Percentiles rank a stretch among this genome's conserved stretches.
phyloP scores from a whole-genome alignment of 2,113 vertebrate species.

The Petrocephalus microphthalmus region DNA sequence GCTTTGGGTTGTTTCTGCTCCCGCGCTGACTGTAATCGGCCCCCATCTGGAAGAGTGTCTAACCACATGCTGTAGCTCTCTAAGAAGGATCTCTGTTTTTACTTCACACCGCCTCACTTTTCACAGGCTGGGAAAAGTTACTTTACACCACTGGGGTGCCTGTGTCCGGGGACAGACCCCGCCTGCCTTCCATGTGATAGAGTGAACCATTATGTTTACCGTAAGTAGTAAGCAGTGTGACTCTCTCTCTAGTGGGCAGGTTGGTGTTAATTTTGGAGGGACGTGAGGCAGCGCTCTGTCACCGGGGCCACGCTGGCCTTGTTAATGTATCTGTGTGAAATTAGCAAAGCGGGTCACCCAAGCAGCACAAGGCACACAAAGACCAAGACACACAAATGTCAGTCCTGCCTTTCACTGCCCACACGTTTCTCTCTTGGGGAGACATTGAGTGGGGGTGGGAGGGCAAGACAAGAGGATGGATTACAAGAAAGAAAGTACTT shows the following conservation, averaged over 20 bases:
- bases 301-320: not conserved
- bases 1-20: conserved; percentile 58
- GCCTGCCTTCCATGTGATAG: conserved; percentile 57
- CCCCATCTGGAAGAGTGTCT: conserved; percentile 58
- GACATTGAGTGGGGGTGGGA: not conserved
- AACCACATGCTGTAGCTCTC: conserved; percentile 65
- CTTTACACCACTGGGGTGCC: conserved; percentile 39
- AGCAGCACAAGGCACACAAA: not conserved
- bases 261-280: not conserved
- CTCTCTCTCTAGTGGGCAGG: not conserved
- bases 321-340: conserved; percentile 18
- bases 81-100: conserved; percentile 62
- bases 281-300: not conserved
- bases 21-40: conserved; percentile 43
- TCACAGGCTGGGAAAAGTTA: conserved; percentile 39
- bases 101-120: conserved; percentile 7
- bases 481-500: conserved; percentile 9
- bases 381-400: conserved; percentile 14
- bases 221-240: not conserved
- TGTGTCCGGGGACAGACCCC: conserved; percentile 24
- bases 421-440: conserved; percentile 9
- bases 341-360: conserved; percentile 14
- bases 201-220: conserved; percentile 45
- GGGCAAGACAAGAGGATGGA: not conserved
- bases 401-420: conserved; percentile 9